Base-by-base conservation (phyloP, 2,113 vertebrate species). In the Psilopsiagon aurifrons region DNA sequence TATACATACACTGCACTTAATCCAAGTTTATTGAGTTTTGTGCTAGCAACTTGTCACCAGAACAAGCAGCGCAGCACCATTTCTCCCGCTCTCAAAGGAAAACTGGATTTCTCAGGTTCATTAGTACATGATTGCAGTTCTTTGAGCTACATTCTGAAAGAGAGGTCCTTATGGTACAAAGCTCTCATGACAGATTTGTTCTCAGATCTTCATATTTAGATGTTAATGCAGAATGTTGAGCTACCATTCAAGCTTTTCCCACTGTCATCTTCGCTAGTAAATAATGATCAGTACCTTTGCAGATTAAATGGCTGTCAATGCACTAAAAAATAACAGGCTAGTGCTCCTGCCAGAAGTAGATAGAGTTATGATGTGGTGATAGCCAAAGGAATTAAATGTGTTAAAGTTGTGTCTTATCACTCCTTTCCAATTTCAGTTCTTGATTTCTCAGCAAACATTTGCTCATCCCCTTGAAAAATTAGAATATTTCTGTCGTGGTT, bases 381-480 rank as follows among this genome's bases (percentile, higher is more conserved):
- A 71, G 20, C 51, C 54, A 84, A 67, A 91, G 35, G 9, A 78
- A 86, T 71, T 46, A 54, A 93, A 83, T 13, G 11, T 27, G 10
- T 54, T 69, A 44, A 63, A 69, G 35, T 78, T 60, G 10, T 49
- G 33, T 23, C 23, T 49, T 87, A 68, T 33, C 20, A 16, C 12
- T 47, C 10, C 11, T 49, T 88, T 47, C 35, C 35, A 60, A 24
- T 13, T 23, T 60, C 29, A 8, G 13, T 51, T 91, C 83, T 86
- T 91, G 88, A 78, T 83, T 90, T 83, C 60, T 81, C 37, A 91
- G 51, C 47, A 92, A 91, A 64, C 12, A 35, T 83, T 88, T 83
- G 27, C 24, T 86, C 55, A 79, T 71, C 13, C 6, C 9, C 39
- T 86, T 68, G 60, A 94, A 94, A 89, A 95, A 57, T 47, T 55